Percentiles rank a stretch among this genome's conserved stretches.
Evolutionary conservation across 2,888 invertebrate species (phyloP).

Genomic region (Mesoligia furuncula): DNA sequence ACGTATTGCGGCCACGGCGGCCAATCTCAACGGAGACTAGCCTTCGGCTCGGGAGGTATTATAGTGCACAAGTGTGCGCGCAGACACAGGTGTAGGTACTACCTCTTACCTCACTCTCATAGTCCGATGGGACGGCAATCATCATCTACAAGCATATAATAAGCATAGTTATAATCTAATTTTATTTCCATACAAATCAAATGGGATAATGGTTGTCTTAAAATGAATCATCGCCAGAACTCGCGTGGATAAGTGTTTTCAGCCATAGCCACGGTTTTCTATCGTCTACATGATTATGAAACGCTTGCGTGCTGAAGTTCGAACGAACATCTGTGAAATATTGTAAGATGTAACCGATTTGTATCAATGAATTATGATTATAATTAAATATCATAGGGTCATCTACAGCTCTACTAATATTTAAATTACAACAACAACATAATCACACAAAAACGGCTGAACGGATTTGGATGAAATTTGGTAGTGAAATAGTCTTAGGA

Average conservation of each 20-base stretch:
- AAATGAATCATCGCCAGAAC: conserved; percentile 42
- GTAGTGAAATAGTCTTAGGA: too few species aligned
- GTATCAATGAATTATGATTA: background rate
- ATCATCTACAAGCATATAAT: conserved; percentile 1
- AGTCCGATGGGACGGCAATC: too few species aligned
- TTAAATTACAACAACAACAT: background rate
- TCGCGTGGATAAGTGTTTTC: conserved; percentile 9
- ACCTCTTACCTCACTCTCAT: too few species aligned
- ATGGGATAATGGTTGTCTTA: conserved; percentile 26
- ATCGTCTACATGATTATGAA: conserved; percentile 8
- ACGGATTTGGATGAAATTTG: background rate
- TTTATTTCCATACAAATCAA: conserved; percentile 36
- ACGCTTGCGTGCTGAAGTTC: background rate
- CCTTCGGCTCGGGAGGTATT: too few species aligned
- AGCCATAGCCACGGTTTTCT: conserved; percentile 9
- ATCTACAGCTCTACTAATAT: background rate
- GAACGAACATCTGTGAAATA: conserved; percentile 17
- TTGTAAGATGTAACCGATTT: background rate
- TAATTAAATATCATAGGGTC: background rate
- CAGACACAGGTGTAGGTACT: too few species aligned
- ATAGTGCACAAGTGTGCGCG: too few species aligned
- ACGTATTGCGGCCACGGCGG: too few species aligned
- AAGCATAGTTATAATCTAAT: conserved; percentile 20
- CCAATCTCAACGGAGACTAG: too few species aligned
- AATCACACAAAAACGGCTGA: background rate